Percentiles rank a stretch among this genome's conserved stretches.
phyloP scores from a whole-genome alignment of 2,113 vertebrate genomes.

The Asarcornis scutulata region DNA sequence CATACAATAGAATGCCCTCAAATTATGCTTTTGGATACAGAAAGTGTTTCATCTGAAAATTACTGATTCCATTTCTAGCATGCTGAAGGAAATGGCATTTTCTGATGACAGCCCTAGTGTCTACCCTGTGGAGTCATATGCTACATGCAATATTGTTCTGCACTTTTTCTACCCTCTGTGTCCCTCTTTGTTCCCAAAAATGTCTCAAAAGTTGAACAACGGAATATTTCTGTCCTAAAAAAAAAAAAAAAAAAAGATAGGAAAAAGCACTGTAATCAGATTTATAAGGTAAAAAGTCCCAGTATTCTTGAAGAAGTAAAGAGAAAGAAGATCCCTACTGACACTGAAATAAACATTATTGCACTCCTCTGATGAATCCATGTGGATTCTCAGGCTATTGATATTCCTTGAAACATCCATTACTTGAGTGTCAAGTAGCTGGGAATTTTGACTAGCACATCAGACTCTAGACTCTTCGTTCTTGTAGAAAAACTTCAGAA shows the following conservation, averaged over 20 bases:
- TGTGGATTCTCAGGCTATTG: not conserved
- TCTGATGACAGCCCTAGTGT: not conserved
- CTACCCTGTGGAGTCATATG: not conserved
- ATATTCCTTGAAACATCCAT: not conserved
- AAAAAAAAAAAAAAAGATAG: not conserved
- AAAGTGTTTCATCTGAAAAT: not conserved
- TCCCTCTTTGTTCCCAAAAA: not conserved
- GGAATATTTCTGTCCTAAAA: not conserved
- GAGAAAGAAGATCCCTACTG: not conserved
- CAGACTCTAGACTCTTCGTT: not conserved
- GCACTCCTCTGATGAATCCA: not conserved
- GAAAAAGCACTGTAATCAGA: not conserved
- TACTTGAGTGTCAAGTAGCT: not conserved
- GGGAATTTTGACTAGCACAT: not conserved
- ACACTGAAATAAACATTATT: not conserved
- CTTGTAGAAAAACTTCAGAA: not conserved
- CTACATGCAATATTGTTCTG: not conserved
- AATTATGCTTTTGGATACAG: not conserved
- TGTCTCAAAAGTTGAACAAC: not conserved
- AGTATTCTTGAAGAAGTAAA: not conserved
- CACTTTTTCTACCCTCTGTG: not conserved
- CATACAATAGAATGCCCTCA: not conserved
- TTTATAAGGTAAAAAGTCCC: not conserved
- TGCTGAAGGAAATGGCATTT: not conserved
- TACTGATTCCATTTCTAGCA: slow-evolving; percentile 1